These are phyloP conservation scores for Heterochromis multidens DNA, from an alignment of 2,113 vertebrate genomes.

Conservation along the genomic window DNA sequence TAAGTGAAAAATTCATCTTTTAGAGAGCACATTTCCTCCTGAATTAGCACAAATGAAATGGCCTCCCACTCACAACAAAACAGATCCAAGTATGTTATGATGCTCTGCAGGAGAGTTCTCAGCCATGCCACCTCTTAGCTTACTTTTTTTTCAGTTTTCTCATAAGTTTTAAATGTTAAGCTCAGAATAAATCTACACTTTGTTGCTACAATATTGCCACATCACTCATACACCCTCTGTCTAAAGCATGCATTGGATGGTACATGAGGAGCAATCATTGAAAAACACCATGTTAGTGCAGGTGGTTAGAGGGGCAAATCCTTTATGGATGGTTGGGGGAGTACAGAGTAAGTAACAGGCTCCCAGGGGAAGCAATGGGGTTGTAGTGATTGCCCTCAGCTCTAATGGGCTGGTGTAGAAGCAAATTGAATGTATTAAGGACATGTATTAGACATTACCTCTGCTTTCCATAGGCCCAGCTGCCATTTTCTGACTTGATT, in stretches of 20 bases:
- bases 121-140: not conserved
- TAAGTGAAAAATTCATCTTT: not conserved
- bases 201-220: not conserved
- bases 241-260: not conserved
- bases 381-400: slow-evolving; percentile 51
- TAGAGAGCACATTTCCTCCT: not conserved
- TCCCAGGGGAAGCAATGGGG: slow-evolving; percentile 25
- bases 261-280: not conserved
- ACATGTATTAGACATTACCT: slow-evolving; percentile 52
- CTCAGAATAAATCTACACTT: not conserved
- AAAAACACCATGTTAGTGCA: not conserved
- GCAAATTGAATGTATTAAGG: slow-evolving; percentile 41
- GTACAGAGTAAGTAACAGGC: not conserved
- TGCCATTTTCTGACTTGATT: slow-evolving; percentile 35
- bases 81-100: not conserved
- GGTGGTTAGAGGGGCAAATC: not conserved
- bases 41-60: not conserved
- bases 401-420: slow-evolving; percentile 23
- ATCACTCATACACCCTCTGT: not conserved
- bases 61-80: not conserved
- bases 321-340: not conserved
- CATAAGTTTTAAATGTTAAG: no score
- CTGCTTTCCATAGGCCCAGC: slow-evolving; percentile 35
- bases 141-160: not conserved
- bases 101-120: not conserved